Evolutionary conservation across 2,888 invertebrate species (phyloP), one percentile per base, ranked within the genome.

Genomic region (Zaprionus bogoriensis): DNA sequence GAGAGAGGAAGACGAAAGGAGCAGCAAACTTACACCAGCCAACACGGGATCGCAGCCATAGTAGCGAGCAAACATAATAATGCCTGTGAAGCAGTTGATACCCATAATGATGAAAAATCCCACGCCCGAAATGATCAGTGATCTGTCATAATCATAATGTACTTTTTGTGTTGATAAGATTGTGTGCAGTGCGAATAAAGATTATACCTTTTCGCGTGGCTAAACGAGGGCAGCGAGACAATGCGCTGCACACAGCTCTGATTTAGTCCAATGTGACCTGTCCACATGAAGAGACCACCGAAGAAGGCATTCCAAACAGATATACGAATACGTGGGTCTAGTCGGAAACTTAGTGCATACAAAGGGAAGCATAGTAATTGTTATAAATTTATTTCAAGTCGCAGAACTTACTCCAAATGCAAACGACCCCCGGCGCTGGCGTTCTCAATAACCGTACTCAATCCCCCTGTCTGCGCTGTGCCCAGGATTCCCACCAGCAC

Each of bases 201-300:
- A 25, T 19, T 19, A 25, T 72, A 90, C 94, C 89, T 90, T 90
- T 92, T 92, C 20, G 94, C 94, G 73, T 93, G 92, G 58, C 88
- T 91, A 25, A 93, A 89, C 0, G 92, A 92, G 1, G 93, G 92
- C 57, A 95, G 90, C 0, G 94, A 93, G 22, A 94, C 92, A 70
- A 94, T 94, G 59, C 95, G 92, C 83, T 95, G 95, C 0, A 95
- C 94, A 92, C 94, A 94, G 46, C 94, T 94, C 89, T 95, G 95
- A 90, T 95, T 94, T 14, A 94, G 92, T 4, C 94, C 92, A 80
- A 94, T 93, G 74, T 94, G 93, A 2, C 94, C 92, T 7, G 93
- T 92, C 92, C 93, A 94, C 76, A 94, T 92, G 10, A 92, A 89
- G 61, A 93, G 92, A 10, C 94, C 94, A 9, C 93, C 93, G 55